A percentile compares a stretch with the other conserved stretches of the same genome.
Evolutionary conservation across 2,888 invertebrate genomes (phyloP).

Genomic region (Rambutsinella grinnellia): DNA sequence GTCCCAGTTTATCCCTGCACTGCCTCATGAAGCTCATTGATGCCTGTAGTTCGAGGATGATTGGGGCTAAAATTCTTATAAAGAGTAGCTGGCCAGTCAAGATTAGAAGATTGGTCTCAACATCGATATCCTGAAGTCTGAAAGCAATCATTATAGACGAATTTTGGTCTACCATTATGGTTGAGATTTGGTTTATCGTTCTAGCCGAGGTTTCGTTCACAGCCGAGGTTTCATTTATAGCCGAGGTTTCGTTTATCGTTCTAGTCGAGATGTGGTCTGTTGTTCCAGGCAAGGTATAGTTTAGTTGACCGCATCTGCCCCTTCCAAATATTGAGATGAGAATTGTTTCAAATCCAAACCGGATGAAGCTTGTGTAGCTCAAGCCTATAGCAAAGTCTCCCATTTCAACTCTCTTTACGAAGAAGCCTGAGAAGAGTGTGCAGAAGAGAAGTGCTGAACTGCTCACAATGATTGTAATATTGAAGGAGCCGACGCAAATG

Average conservation of each 20-base stretch:
- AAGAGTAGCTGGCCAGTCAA: neutral
- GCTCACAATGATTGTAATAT: constrained; percentile 39
- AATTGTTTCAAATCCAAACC: constrained; percentile 44
- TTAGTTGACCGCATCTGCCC: constrained; percentile 16
- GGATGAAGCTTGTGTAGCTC: constrained; percentile 44
- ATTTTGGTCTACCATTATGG: too few relatives aligned
- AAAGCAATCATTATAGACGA: neutral
- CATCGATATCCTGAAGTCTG: neutral
- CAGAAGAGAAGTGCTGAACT: constrained; percentile 40
- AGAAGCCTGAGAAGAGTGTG: constrained; percentile 52
- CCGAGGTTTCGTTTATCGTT: too few relatives aligned
- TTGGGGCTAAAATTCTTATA: neutral
- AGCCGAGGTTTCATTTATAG: too few relatives aligned
- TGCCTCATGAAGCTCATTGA: neutral
- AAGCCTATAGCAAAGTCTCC: constrained; percentile 19
- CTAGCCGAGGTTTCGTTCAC: too few relatives aligned
- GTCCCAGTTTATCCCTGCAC: neutral
- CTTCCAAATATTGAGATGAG: constrained; percentile 35
- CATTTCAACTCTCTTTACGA: constrained; percentile 42
- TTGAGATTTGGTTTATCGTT: too few relatives aligned
- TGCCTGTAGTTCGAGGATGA: neutral
- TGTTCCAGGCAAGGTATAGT: too few relatives aligned
- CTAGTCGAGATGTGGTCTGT: too few relatives aligned
- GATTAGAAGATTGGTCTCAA: neutral
- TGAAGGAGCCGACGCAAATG: constrained; percentile 47